Base-by-base conservation (phyloP, 1,140 invertebrate genomes). In the Drosophila watanabei region DNA sequence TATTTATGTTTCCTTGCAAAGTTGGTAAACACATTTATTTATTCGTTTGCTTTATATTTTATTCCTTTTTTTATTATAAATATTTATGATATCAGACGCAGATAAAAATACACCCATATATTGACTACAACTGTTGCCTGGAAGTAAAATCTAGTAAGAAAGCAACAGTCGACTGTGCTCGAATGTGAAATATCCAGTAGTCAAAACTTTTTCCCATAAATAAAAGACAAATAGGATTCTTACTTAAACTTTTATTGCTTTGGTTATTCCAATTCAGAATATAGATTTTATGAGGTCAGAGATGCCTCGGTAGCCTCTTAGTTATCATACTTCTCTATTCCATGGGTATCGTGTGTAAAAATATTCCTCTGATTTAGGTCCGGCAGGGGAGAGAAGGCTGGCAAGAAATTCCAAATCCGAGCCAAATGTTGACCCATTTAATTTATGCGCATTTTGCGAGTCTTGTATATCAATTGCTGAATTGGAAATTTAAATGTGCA, bases 401-500 rank as follows among this genome's bases (percentile, higher is more conserved):
- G 32, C 13, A 39, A 41, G 28, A 76, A 46, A 59, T 56, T 37
- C 59, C 58, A 71, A 69, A 20, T 57, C 48, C 48, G 45, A 71
- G 54, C 46, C 58, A 58, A 80, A 72, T 59, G 63, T 58, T 78
- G 57, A 70, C 63, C 75, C 45, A 51, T 46, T 76, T 10, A 87
- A 69, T 80, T 69, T 72, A 79, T 75, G 75, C 49, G 63, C 69
- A 79, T 82, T 76, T 80, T 66, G 58, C 63, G 60, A 52, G 48
- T 54, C 79, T 79, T 76, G 82, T 82, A 52, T 79, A 69, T 72
- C 65, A 82, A 82, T 69, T 75, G 70, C 45, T 51, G 61, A 79
- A 69, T 39, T 52, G 39, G 20, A 57, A 81, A 68, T 79, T 70
- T 52, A 60, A 78, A 78, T 52, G 54, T 46, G 30, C 39, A 73